A percentile compares a stretch with the other conserved stretches of the same genome.
Evolutionary conservation across 2,888 invertebrate genomes (phyloP).

Genomic region (Gasteruption jaculator): DNA sequence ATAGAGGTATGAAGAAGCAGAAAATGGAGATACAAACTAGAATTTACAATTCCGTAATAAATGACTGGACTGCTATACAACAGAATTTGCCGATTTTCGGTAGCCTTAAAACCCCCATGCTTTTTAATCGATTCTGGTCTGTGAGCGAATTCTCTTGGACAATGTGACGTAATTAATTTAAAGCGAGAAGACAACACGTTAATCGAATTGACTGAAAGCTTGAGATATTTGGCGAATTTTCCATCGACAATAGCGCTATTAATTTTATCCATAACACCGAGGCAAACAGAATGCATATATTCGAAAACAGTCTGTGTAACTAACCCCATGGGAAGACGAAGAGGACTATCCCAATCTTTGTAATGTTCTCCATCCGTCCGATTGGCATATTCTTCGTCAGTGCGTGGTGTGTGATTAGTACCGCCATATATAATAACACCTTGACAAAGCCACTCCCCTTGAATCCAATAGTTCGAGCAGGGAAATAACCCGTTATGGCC

Average conservation of each 20-base stretch:
- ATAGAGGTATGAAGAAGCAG: too few relatives aligned
- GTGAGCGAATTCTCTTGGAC: constrained; percentile 9
- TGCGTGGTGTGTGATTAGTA: neutral
- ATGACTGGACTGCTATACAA: too few relatives aligned
- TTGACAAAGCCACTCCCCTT: neutral
- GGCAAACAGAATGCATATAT: constrained; percentile 11
- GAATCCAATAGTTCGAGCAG: neutral
- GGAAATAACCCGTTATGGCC: neutral
- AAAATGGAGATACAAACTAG: too few relatives aligned
- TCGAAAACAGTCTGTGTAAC: constrained; percentile 7
- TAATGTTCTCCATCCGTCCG: constrained; percentile 11
- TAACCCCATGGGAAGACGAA: neutral
- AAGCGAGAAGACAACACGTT: neutral
- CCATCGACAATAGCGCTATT: neutral
- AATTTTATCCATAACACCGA: constrained; percentile 5
- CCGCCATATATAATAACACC: neutral
- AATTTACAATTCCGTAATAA: too few relatives aligned
- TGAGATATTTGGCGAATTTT: neutral
- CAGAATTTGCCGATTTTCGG: constrained; percentile 4
- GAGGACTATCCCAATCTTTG: constrained; percentile 1
- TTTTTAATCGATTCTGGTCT: constrained; percentile 3
- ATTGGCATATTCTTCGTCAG: neutral
- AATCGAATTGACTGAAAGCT: neutral
- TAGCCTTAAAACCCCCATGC: constrained; percentile 8
- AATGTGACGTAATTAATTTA: neutral